Conservation (phyloP, 2,797 vertebrate genomes). For the Periparus ater region DNA sequence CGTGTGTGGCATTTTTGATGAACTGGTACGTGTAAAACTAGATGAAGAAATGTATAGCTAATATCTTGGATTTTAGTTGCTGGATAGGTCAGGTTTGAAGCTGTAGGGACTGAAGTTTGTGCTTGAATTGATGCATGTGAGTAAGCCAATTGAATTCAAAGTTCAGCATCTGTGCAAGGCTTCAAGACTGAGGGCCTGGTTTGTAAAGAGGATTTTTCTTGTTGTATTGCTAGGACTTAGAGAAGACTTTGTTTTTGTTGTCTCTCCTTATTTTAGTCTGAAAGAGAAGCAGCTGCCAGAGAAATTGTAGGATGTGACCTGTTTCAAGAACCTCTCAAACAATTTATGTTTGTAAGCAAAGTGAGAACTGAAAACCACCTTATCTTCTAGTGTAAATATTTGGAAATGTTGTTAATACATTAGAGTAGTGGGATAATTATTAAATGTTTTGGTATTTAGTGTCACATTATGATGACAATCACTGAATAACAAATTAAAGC, state of each 20-base stretch:
- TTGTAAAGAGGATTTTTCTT: background rate
- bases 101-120: slow-evolving; percentile 36
- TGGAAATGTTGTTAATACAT: slow-evolving; percentile 34
- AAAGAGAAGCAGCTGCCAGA: slow-evolving; percentile 27
- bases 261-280: background rate
- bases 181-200: background rate
- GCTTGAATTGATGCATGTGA: slow-evolving; percentile 33
- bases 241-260: background rate
- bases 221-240: background rate
- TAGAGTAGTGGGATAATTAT: slow-evolving; percentile 49
- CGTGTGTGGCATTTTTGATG: background rate
- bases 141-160: slow-evolving; percentile 42
- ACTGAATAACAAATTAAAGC: slow-evolving; percentile 58
- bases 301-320: slow-evolving; percentile 25
- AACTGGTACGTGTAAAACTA: background rate
- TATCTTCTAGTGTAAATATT: slow-evolving; percentile 32
- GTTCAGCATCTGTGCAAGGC: slow-evolving; percentile 50
- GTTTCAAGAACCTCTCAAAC: slow-evolving; percentile 41
- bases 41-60: background rate
- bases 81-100: slow-evolving; percentile 33
- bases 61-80: background rate
- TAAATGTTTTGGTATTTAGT: slow-evolving; percentile 56
- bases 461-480: slow-evolving; percentile 47
- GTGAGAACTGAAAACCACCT: slow-evolving; percentile 27
- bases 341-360: slow-evolving; percentile 24